These are phyloP conservation scores for Drosophila miranda DNA, from an alignment of 1,140 invertebrate genomes.

Conservation along the genomic window DNA sequence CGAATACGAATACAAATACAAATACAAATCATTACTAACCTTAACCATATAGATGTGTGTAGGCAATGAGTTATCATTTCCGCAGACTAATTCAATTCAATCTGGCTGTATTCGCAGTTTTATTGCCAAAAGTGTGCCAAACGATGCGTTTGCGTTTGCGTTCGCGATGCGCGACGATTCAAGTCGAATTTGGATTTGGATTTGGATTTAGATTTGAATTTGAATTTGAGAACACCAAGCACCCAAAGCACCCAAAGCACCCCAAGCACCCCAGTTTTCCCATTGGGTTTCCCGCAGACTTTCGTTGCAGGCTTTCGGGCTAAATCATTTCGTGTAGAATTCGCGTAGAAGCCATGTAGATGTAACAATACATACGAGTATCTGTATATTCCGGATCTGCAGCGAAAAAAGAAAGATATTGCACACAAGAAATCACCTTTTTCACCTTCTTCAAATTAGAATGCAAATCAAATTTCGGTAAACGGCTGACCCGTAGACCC, in stretches of 20 bases:
- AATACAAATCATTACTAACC: conserved; percentile 36
- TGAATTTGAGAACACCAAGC: conserved; percentile 15
- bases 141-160: conserved; percentile 14
- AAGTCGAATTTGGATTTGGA: conserved; percentile 16
- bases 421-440: no score
- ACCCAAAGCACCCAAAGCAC: no score
- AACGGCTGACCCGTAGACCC: no score
- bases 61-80: conserved; percentile 15
- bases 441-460: no score
- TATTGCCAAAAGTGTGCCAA: conserved; percentile 45
- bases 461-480: no score
- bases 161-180: conserved; percentile 37
- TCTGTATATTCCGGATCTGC: no score
- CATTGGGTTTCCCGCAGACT: conserved; percentile 19
- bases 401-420: no score
- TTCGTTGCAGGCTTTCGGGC: conserved; percentile 50
- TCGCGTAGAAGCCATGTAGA: no score
- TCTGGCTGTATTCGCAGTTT: conserved; percentile 49
- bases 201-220: background rate
- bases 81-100: conserved; percentile 36
- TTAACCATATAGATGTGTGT: conserved; percentile 37
- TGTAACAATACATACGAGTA: no score
- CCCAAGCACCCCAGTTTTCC: conserved; percentile 5
- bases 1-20: conserved; percentile 17
- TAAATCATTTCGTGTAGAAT: background rate